Percentiles rank a stretch among this genome's conserved stretches.
These are phyloP conservation scores for Australoheros facetus DNA, from an alignment of 2,797 vertebrate genomes.

Conservation along the genomic window DNA sequence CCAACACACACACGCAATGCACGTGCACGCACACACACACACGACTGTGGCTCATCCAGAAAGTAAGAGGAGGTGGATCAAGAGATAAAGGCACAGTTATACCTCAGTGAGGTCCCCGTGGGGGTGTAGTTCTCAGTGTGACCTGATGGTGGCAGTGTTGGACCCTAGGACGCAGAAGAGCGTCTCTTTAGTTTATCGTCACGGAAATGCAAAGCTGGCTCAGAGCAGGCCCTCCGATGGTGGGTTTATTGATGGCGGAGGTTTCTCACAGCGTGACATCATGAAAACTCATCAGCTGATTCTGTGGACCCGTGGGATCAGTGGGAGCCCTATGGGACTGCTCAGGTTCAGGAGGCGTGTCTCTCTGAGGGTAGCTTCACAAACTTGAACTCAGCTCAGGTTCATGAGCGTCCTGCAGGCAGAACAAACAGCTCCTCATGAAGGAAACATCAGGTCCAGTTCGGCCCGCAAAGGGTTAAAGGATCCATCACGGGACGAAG, in stretches of 20 bases:
- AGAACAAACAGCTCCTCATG: no score
- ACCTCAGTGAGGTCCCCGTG: neutral
- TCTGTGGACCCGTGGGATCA: no score
- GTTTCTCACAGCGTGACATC: no score
- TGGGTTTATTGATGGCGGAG: no score
- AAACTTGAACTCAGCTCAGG: no score
- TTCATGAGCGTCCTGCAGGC: no score
- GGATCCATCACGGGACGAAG: neutral
- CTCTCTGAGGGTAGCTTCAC: no score
- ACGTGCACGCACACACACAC: neutral
- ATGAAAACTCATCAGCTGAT: no score
- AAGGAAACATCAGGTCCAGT: neutral
- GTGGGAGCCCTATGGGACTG: no score
- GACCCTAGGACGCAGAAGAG: neutral
- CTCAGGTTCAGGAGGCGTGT: no score
- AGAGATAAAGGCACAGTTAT: neutral
- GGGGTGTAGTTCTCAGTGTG: neutral
- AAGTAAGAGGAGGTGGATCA: neutral
- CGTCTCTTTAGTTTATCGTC: neutral
- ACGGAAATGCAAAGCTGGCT: neutral
- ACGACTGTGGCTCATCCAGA: neutral
- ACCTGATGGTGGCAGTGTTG: neutral
- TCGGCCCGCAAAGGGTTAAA: no score
- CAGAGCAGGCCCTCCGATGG: no score
- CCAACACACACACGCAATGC: conserved; percentile 13